Percentiles rank a stretch among this genome's conserved stretches.
phyloP scores from a whole-genome alignment of 2,113 vertebrate genomes.

The Naja naja region DNA sequence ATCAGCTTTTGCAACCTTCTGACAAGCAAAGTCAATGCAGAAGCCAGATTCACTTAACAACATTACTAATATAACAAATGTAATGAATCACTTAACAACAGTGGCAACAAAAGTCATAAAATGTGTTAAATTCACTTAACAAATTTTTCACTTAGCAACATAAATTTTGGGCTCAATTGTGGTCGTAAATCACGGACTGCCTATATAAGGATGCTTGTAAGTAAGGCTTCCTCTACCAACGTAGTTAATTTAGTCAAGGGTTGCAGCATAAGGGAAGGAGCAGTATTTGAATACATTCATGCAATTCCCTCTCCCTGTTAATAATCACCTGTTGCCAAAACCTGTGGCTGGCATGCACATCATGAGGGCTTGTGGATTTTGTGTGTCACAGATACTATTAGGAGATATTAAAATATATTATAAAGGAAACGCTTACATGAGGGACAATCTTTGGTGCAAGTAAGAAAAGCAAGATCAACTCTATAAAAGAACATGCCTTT shows the following conservation, averaged over 20 bases:
- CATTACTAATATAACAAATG: no score
- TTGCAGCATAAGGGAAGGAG: not conserved
- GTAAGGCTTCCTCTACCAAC: not conserved
- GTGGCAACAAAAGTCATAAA: no score
- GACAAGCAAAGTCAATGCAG: no score
- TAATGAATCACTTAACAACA: no score
- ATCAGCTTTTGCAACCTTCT: no score
- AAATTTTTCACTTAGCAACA: no score
- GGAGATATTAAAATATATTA: not conserved
- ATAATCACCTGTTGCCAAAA: not conserved
- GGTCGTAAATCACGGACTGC: no score
- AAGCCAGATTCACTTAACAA: no score
- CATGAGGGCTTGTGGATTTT: not conserved
- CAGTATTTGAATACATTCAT: not conserved
- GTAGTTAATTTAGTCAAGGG: not conserved
- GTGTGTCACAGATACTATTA: not conserved
- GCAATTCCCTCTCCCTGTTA: not conserved
- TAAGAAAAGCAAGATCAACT: not conserved
- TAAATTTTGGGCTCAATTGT: no score
- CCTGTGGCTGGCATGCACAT: not conserved
- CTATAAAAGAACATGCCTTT: not conserved
- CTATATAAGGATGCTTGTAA: not conserved
- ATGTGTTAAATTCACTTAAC: no score
- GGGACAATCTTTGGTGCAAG: not conserved
- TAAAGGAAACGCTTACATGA: not conserved